Evolutionary conservation across 2,113 vertebrate genomes (phyloP), one percentile per base, ranked within the genome.

Genomic region (Trogon surrucura): DNA sequence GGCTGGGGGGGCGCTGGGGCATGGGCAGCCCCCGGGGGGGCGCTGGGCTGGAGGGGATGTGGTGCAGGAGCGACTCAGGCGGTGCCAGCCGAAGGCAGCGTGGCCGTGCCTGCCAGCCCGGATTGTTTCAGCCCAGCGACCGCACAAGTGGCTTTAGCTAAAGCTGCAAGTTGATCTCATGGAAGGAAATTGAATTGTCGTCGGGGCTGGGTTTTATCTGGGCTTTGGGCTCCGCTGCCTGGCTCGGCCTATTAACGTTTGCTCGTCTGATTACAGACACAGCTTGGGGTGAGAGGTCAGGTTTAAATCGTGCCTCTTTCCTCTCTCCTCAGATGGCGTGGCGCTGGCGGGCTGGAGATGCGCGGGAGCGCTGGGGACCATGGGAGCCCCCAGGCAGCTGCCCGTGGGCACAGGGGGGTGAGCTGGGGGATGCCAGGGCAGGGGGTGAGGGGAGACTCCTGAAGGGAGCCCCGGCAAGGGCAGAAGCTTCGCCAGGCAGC

Each of bases 161-260:
- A 95, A 97, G 95, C 96, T 95, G 95, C 96, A 95, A 96, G 96
- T 91, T 95, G 97, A 97, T 97, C 96, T 97, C 91, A 97, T 96
- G 96, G 97, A 97, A 96, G 95, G 96, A 97, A 97, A 97, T 97
- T 90, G 96, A 95, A 92, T 96, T 96, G 96, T 97, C 82, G 78
- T 93, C 11, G 27, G 93, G 95, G 93, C 78, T 2, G 79, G 95
- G 91, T 75, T 97, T 97, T 95, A 96, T 95, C 96, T 91, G 95
- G 97, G 96, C 91, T 88, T 92, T 83, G 88, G 95, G 94, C 97
- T 96, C 81, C 62, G 20, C 93, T 96, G 95, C 85, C 93, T 94
- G 94, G 96, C 96, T 94, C 12, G 64, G 88, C 72, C 94, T 88
- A 94, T 97, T 95, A 95, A 69, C 20, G 60, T 93, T 93, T 72